Evolutionary conservation across 2,888 invertebrate genomes (phyloP), one percentile per base, ranked within the genome.

Genomic region (Parnassius glacialis): DNA sequence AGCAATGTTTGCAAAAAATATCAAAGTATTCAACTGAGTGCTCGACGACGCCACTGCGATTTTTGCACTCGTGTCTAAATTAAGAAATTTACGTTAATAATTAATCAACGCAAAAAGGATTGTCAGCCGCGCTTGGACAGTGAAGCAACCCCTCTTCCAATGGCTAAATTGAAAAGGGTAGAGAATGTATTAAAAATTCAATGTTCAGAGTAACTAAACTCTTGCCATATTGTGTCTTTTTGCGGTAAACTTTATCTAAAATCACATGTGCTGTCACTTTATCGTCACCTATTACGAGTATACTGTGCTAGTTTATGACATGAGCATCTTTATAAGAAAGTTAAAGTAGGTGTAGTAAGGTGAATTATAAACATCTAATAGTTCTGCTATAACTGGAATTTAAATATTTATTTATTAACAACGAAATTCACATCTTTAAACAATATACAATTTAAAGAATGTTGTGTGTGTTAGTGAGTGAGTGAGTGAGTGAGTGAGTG

Each of bases 91-190:
- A 65, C 80, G 75, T 91, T 74, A 90, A 91, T 90, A 87, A 90
- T 89, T 88, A 83, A 91, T 73, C 74, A 77, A 69, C 84, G 83
- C 81, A 89, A 91, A 90, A 90, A 90, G 91, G 90, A 85, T 88
- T 91, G 87, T 90, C 90, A 90, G 81, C 80, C 77, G 80, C 79
- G 81, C 82, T 83, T 82, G 90, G 90, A 88, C 88, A 88, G 87
- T 73, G 77, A 83, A 81, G 80, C 85, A 84, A 81, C 83, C 86
- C 88, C 81, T 83, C 84, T 88, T 86, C 81, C 85, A 79, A 84
- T 85, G 84, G 79, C 80, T 90, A 90, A 63, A 90, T 90, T 90
- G 90, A 91, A 89, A 89, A 90, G 90, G 91, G 91, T 90, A 82
- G 78, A 75, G 72, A 70, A 68, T 76, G 72, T 80, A 20, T 91